A percentile compares a stretch with the other conserved stretches of the same genome.
Conservation (phyloP, 1,140 invertebrate genomes). For the Diachasma alloeum region DNA sequence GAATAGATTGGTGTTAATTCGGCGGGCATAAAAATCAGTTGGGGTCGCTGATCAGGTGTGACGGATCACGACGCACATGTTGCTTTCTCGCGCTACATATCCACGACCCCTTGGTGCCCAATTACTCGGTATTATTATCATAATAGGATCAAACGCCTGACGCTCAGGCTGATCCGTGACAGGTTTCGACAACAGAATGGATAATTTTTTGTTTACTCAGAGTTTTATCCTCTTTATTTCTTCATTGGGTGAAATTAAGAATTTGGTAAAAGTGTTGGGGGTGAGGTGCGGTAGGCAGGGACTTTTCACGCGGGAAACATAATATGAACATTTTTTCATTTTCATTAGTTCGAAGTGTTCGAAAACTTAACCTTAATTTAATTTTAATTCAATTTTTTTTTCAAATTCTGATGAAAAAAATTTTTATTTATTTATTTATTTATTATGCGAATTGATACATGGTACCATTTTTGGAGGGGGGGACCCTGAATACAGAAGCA, state of each 20-base stretch:
- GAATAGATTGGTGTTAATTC: neutral
- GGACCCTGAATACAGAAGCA: too few relatives aligned
- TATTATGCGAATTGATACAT: too few relatives aligned
- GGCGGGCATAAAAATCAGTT: neutral
- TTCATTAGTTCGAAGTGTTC: too few relatives aligned
- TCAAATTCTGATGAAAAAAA: too few relatives aligned
- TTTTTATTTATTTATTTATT: too few relatives aligned
- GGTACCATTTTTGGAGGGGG: too few relatives aligned
- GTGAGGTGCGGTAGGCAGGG: too few relatives aligned
- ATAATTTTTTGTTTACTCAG: neutral
- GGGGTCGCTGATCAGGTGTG: constrained; percentile 28
- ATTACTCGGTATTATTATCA: constrained; percentile 33
- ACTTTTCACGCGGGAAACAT: too few relatives aligned
- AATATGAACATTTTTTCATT: too few relatives aligned
- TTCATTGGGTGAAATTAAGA: neutral
- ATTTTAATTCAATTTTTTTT: too few relatives aligned
- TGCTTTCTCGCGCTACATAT: constrained; percentile 22
- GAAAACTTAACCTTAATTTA: too few relatives aligned
- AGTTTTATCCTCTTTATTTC: neutral
- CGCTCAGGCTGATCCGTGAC: constrained; percentile 13
- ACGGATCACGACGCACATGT: constrained; percentile 27
- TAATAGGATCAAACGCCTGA: constrained; percentile 34
- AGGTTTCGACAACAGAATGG: neutral
- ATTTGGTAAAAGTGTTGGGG: too few relatives aligned
- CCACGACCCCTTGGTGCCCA: constrained; percentile 17